Evolutionary conservation across 2,888 invertebrate genomes (phyloP), one percentile per base, ranked within the genome.

Genomic region (Lingula anatina): DNA sequence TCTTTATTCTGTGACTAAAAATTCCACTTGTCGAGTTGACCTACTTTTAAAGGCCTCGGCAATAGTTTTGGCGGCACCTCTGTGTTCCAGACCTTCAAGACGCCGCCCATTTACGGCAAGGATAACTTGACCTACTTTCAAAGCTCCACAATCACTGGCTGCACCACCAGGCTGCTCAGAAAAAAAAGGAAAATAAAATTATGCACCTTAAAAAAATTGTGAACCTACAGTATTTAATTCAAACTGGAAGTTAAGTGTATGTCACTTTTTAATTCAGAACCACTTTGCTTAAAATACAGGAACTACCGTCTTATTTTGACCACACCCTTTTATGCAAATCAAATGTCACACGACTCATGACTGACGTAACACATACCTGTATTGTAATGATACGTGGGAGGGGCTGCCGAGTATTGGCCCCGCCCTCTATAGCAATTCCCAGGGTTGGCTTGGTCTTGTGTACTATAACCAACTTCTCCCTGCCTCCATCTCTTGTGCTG

Each of bases 401-500:
- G 49, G 91, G 90, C 79, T 95, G 94, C 73, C 89, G 89, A 41
- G 95, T 95, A 78, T 96, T 93, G 66, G 90, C 90, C 56, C 96
- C 96, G 55, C 96, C 96, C 81, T 95, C 95, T 70, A 96, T 95
- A 57, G 94, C 95, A 71, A 96, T 91, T 61, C 96, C 95, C 66
- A 96, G 84, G 70, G 91, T 90, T 44, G 93, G 90, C 79, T 92
- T 92, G 48, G 88, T 89, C 81, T 95, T 95, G 79, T 89, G 89
- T 62, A 95, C 90, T 61, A 87, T 58, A 7, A 71, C 58, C 38
- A 63, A 53, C 15, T 64, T 57, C 46, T n/a, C n/a, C n/a, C n/a
- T n/a, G n/a, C n/a, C 21, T 49, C 27, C 18, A 18, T 18, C 40
- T 12, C 12, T 40, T 18, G 15, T 9, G n/a, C 40, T 12, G 40